Evolutionary conservation across 1,140 invertebrate genomes (phyloP).

Genomic region (Physella acuta): DNA sequence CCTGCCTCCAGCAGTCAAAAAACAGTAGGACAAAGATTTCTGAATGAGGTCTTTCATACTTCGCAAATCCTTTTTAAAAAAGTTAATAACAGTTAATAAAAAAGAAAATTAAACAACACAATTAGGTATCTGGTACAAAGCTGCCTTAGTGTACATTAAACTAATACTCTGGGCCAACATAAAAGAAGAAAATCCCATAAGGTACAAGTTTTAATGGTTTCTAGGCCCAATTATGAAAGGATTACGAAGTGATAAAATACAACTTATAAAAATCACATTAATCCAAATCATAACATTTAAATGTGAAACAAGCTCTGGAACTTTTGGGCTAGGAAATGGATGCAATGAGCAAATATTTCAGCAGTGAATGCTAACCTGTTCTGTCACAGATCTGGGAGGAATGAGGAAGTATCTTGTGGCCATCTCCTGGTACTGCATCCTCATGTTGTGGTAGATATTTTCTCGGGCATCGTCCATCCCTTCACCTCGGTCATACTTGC

Average conservation of each 20-base stretch:
- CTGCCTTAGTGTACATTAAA: too few species aligned
- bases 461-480: conserved; percentile 7
- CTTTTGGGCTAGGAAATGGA: too few species aligned
- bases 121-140: too few species aligned
- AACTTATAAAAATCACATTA: too few species aligned
- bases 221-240: too few species aligned
- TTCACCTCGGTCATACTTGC: conserved; percentile 3
- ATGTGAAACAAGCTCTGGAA: too few species aligned
- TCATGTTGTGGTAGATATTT: conserved; percentile 11
- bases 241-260: too few species aligned
- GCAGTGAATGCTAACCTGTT: not conserved
- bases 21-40: conserved; percentile 20
- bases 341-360: too few species aligned
- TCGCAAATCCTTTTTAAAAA: conserved; percentile 15
- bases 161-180: too few species aligned
- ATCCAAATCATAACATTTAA: too few species aligned
- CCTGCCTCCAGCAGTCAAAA: not conserved
- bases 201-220: too few species aligned
- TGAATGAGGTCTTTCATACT: conserved; percentile 13
- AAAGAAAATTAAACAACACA: not conserved
- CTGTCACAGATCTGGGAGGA: not conserved
- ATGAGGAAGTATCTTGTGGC: conserved; percentile 1
- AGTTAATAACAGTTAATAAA: not conserved
- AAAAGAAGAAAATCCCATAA: too few species aligned
- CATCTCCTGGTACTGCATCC: conserved; percentile 19